phyloP scores from a whole-genome alignment of 1,140 invertebrate species.

The Neodiprion fabricii region DNA sequence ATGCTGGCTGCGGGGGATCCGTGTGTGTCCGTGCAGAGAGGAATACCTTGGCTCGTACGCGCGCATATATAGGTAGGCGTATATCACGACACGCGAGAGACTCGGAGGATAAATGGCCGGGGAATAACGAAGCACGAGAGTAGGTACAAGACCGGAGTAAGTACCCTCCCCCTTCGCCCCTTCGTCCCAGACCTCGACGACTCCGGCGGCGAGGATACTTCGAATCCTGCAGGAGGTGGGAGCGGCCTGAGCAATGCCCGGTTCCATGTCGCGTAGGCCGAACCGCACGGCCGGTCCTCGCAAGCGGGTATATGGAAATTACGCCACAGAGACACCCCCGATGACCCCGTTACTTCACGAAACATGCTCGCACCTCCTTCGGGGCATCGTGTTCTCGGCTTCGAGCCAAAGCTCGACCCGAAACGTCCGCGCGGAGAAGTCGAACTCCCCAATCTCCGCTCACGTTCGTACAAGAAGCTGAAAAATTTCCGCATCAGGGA shows the following conservation, averaged over 20 bases:
- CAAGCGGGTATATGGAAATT: not conserved
- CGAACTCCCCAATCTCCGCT: too few relatives aligned
- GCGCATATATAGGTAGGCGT: not conserved
- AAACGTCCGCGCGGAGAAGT: not conserved
- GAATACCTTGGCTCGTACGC: not conserved
- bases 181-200: not conserved
- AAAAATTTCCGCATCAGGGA: too few relatives aligned
- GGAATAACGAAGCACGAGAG: constrained; percentile 54
- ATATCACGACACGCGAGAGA: constrained; percentile 18
- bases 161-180: constrained; percentile 28
- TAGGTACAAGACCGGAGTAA: constrained; percentile 46
- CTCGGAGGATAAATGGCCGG: constrained; percentile 50
- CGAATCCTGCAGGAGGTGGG: constrained; percentile 29
- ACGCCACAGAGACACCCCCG: constrained; percentile 11
- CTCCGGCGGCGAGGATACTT: not conserved
- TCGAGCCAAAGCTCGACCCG: not conserved
- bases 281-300: constrained; percentile 25
- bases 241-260: constrained; percentile 52
- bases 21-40: not conserved
- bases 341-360: constrained; percentile 15
- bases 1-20: constrained; percentile 23
- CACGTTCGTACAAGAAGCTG: too few relatives aligned
- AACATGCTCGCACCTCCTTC: constrained; percentile 31
- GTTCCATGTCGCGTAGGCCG: constrained; percentile 37
- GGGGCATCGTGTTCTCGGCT: constrained; percentile 24